These are phyloP conservation scores for Etheostoma cragini DNA, from an alignment of 2,113 vertebrate genomes.

Conservation along the genomic window DNA sequence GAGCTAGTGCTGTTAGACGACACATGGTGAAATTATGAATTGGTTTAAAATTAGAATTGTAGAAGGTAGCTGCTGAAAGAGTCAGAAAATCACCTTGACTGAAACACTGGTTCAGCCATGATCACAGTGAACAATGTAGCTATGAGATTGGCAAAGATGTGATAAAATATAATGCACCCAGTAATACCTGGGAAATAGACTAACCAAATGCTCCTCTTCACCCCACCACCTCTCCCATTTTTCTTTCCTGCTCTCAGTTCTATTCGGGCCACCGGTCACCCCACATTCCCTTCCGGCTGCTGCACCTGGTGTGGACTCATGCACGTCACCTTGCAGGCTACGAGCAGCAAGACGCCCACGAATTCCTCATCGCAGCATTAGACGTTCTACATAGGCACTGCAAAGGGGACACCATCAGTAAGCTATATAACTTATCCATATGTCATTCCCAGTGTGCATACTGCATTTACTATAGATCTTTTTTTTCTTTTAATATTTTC, in stretches of 20 bases:
- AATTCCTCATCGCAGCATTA: constrained; percentile 98
- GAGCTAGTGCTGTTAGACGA: constrained; percentile 6
- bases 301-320: constrained; percentile 99
- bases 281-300: constrained; percentile 98
- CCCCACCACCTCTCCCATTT: constrained; percentile 7
- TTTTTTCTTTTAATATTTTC: not conserved
- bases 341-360: constrained; percentile 98
- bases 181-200: constrained; percentile 37
- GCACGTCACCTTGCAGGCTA: constrained; percentile 98
- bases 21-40: not conserved
- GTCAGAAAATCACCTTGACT: constrained; percentile 22
- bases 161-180: constrained; percentile 6
- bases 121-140: not conserved
- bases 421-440: constrained; percentile 16
- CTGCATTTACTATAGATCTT: not conserved
- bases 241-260: constrained; percentile 85
- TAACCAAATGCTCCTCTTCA: constrained; percentile 37
- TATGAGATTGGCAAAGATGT: not conserved
- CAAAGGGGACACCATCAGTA: constrained; percentile 90
- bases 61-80: constrained; percentile 7
- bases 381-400: constrained; percentile 98
- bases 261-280: constrained; percentile 99
- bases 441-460: not conserved
- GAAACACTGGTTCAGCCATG: not conserved
- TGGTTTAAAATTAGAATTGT: too few relatives aligned